Percentiles rank a stretch among this genome's conserved stretches.
Evolutionary conservation across 2,888 invertebrate genomes (phyloP).

Genomic region (Agriopis leucophaearia): DNA sequence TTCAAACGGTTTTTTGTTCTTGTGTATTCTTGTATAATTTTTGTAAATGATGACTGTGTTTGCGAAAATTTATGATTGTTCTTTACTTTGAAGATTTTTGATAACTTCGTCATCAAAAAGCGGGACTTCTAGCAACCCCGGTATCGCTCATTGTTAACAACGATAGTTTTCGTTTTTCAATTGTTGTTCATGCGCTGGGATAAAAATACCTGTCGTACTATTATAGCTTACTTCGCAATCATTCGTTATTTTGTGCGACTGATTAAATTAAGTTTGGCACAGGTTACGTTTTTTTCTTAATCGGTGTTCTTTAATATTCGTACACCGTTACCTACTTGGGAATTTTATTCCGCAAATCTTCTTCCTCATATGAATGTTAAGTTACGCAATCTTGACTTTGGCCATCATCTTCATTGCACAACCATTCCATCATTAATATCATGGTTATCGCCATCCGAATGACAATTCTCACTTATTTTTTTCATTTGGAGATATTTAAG

Average conservation of each 20-base stretch:
- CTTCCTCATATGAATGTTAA: slow-evolving; percentile 9
- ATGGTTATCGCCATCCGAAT: not conserved
- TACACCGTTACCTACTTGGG: slow-evolving; percentile 1
- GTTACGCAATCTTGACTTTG: slow-evolving; percentile 18
- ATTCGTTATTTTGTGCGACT: slow-evolving; percentile 6
- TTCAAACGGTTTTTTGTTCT: too few relatives aligned
- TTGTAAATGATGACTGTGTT: too few relatives aligned
- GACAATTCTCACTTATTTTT: not conserved
- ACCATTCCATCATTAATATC: slow-evolving; percentile 13
- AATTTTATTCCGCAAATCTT: slow-evolving; percentile 8
- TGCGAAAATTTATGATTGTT: too few relatives aligned
- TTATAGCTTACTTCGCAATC: slow-evolving; percentile 1
- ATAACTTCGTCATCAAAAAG: too few relatives aligned
- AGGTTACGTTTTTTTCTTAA: slow-evolving; percentile 3
- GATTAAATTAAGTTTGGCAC: slow-evolving; percentile 18
- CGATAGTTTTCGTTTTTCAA: too few relatives aligned
- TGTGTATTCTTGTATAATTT: too few relatives aligned
- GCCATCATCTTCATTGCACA: slow-evolving; percentile 13
- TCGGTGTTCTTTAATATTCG: slow-evolving; percentile 15
- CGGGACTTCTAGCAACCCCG: not conserved
- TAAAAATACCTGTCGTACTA: slow-evolving; percentile 1
- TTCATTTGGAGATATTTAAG: not conserved
- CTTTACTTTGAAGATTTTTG: too few relatives aligned
- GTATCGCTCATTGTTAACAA: not conserved
- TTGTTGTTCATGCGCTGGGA: slow-evolving; percentile 2